Conservation (phyloP, 2,888 invertebrate species). For the Thumatha senex region DNA sequence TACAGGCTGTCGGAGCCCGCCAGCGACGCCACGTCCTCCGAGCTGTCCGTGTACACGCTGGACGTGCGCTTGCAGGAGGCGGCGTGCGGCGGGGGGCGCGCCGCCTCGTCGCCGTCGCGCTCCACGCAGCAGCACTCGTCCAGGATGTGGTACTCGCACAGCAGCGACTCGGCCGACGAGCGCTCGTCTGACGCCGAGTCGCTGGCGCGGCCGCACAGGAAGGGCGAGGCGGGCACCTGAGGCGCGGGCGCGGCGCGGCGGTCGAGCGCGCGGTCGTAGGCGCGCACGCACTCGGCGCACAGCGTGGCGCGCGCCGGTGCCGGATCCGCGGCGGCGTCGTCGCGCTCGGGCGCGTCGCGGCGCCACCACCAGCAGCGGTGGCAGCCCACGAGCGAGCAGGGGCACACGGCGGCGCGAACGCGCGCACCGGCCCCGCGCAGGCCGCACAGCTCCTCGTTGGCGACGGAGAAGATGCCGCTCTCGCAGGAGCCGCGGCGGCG, state of each 20-base stretch:
- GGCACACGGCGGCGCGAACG: slow-evolving; percentile 63
- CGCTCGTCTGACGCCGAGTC: slow-evolving; percentile 5
- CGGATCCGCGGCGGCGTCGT: slow-evolving; percentile 30
- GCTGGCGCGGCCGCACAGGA: slow-evolving; percentile 49
- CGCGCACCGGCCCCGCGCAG: slow-evolving; percentile 54
- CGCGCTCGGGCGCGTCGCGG: slow-evolving; percentile 43
- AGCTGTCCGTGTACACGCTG: slow-evolving; percentile 94
- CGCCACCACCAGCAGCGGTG: slow-evolving; percentile 74
- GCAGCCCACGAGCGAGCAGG: slow-evolving; percentile 73
- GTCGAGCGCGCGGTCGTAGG: slow-evolving; percentile 59
- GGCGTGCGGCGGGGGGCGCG: slow-evolving; percentile 46
- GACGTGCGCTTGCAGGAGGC: slow-evolving; percentile 86
- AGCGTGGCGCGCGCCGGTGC: slow-evolving; percentile 35
- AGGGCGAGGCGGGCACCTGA: slow-evolving; percentile 80
- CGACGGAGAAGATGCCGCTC: slow-evolving; percentile 94
- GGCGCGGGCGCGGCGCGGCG: slow-evolving; percentile 58
- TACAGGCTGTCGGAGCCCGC: slow-evolving; percentile 89
- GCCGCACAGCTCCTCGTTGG: slow-evolving; percentile 88
- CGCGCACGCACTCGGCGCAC: slow-evolving; percentile 55
- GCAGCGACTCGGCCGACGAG: slow-evolving; percentile 26
- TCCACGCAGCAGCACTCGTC: slow-evolving; percentile 66
- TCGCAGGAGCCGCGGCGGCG: slow-evolving; percentile 90
- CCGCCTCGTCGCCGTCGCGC: slow-evolving; percentile 38
- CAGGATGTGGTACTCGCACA: slow-evolving; percentile 61
- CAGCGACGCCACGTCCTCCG: slow-evolving; percentile 92